Base-by-base conservation (phyloP, 2,113 vertebrate genomes). In the Caranx ignobilis region DNA sequence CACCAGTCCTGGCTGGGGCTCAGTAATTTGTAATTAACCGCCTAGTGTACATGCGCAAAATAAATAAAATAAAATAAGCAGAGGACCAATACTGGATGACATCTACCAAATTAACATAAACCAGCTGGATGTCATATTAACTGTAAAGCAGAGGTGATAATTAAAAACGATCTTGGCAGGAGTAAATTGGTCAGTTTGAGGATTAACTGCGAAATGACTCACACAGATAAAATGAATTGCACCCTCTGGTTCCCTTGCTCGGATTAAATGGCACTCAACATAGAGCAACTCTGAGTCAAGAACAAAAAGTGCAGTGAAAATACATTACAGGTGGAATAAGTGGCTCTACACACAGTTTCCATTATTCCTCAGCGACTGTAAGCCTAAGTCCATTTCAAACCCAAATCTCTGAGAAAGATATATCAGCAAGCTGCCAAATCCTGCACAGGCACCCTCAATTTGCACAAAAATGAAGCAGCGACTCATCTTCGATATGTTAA, bases 161-260 rank as follows among this genome's bases (percentile, higher is more conserved):
- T 95, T 95, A 94, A 93, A 93, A 93, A 86, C 82, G 81, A 88
- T 89, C 89, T 86, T 83, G 79, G 85, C 66, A 61, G 71, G 77
- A 93, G 76, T 74, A 87, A 91, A 91, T 86, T 77, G 88, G 90
- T 89, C 85, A 83, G 87, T 94, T 91, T 91, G 88, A 86, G 91
- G 90, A 95, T 92, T 93, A 92, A 85, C 77, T 78, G 68, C 70
- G 76, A 91, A 92, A 89, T 90, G 85, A 83, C 83, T 87, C 85
- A 76, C 60, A 70, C 54, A 83, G 79, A 89, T 88, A 77, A 82
- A 93, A 92, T 79, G 70, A 91, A 92, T 88, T 86, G 79, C 75
- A 85, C 86, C 74, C 87, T 89, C 76, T 76, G 91, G 80, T 75
- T 83, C 83, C 75, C 82, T 55, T 56, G 74, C 61, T 67, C 60